These are phyloP conservation scores for Hydrocynus forskahlii DNA, from an alignment of 2,797 vertebrate genomes.

Conservation along the genomic window DNA sequence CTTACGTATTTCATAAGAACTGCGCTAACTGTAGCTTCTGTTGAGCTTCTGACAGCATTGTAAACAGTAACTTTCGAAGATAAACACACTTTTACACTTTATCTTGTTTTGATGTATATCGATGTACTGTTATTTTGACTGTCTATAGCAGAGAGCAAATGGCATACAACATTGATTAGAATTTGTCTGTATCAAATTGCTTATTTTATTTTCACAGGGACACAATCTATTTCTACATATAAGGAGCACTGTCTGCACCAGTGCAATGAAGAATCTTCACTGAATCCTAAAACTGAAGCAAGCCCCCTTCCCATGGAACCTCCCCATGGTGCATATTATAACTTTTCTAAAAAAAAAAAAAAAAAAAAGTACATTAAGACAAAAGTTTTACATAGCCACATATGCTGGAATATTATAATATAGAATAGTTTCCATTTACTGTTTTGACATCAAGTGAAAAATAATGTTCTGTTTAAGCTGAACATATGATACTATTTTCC, in stretches of 20 bases:
- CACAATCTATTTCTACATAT: not conserved
- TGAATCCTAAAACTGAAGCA: not conserved
- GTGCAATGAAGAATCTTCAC: not conserved
- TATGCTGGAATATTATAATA: not conserved
- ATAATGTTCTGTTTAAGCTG: not conserved
- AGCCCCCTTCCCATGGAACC: not conserved
- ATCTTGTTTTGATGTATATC: not conserved
- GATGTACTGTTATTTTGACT: not conserved
- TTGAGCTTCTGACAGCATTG: too few species aligned
- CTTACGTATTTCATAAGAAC: too few species aligned
- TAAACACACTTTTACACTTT: not conserved
- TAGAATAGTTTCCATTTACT: not conserved
- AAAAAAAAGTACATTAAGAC: too few species aligned
- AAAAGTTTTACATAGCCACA: too few species aligned
- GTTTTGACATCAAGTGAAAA: not conserved
- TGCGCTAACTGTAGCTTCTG: too few species aligned
- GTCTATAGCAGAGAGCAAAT: too few species aligned
- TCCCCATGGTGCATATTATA: not conserved
- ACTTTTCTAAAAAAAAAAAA: not conserved
- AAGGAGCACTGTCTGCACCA: not conserved
- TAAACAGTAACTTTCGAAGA: too few species aligned
- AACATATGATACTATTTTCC: not conserved
- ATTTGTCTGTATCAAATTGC: not conserved
- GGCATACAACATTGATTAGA: not conserved
- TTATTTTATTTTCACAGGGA: conserved; percentile 24